These are phyloP conservation scores for Aphelocoma californica DNA, from an alignment of 2,797 vertebrate species.

Conservation along the genomic window DNA sequence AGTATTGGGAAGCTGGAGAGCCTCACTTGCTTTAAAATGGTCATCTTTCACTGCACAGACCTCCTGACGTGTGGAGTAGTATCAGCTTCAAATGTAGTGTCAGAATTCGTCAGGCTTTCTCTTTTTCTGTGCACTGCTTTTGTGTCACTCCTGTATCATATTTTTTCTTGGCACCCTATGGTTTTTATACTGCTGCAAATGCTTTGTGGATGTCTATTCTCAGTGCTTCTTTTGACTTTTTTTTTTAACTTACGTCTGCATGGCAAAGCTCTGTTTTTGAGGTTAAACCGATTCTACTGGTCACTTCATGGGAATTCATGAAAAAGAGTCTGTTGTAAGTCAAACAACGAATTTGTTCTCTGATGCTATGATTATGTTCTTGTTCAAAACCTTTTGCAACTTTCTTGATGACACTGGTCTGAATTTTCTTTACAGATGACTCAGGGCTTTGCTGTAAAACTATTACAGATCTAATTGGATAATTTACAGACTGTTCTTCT, in stretches of 20 bases:
- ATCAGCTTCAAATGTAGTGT: background rate
- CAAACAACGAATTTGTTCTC: background rate
- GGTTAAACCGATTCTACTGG: background rate
- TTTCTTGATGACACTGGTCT: background rate
- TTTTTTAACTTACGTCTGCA: background rate
- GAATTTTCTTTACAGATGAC: conserved; percentile 16
- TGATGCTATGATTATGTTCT: background rate
- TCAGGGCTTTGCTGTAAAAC: background rate
- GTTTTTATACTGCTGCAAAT: background rate
- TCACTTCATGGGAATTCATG: background rate
- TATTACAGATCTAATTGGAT: background rate
- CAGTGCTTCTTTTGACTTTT: background rate
- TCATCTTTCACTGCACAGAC: background rate
- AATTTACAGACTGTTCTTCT: conserved; percentile 13
- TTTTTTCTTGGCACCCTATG: background rate
- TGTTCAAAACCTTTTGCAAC: background rate
- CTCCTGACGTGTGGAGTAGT: background rate
- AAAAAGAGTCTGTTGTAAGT: background rate
- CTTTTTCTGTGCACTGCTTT: background rate
- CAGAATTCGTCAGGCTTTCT: background rate
- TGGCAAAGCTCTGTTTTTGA: background rate
- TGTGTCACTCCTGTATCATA: background rate
- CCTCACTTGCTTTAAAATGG: background rate
- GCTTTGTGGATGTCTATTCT: background rate
- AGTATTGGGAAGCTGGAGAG: background rate